phyloP scores from a whole-genome alignment of 1,140 invertebrate genomes.

The Hylaeus anthracinus region DNA sequence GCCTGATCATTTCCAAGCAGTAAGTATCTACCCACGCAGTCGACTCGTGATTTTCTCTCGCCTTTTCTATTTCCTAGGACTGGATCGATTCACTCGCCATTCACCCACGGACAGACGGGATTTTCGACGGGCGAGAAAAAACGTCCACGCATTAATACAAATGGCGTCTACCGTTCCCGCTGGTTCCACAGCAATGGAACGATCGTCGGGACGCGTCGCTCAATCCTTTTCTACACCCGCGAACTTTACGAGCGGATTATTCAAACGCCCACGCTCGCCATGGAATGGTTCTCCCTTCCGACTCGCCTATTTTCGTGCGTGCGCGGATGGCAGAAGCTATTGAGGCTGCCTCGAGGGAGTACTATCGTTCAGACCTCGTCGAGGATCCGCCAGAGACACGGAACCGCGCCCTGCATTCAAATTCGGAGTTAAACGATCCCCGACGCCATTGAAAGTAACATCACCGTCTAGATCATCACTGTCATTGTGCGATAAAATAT shows the following conservation, averaged over 20 bases:
- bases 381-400: not conserved
- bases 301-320: slow-evolving; percentile 26
- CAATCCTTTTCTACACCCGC: slow-evolving; percentile 41
- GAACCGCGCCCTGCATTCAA: slow-evolving; percentile 23
- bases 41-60: not conserved
- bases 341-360: slow-evolving; percentile 6
- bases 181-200: slow-evolving; percentile 22
- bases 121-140: slow-evolving; percentile 13
- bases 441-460: not conserved
- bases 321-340: slow-evolving; percentile 25
- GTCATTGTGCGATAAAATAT: too few relatives aligned
- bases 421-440: slow-evolving; percentile 23
- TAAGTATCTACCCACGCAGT: slow-evolving; percentile 34
- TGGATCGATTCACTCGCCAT: not conserved
- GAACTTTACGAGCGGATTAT: slow-evolving; percentile 49
- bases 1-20: slow-evolving; percentile 4
- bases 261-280: slow-evolving; percentile 34
- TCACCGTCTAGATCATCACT: too few relatives aligned
- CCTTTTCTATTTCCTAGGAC: not conserved
- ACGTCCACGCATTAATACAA: slow-evolving; percentile 9
- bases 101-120: not conserved
- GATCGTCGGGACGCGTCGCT: slow-evolving; percentile 15
- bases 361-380: slow-evolving; percentile 4
- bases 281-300: slow-evolving; percentile 1
- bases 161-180: slow-evolving; percentile 14